Percentiles rank a stretch among this genome's conserved stretches.
These are phyloP conservation scores for Enteromius mattozi DNA, from an alignment of 2,797 vertebrate species.

Conservation along the genomic window DNA sequence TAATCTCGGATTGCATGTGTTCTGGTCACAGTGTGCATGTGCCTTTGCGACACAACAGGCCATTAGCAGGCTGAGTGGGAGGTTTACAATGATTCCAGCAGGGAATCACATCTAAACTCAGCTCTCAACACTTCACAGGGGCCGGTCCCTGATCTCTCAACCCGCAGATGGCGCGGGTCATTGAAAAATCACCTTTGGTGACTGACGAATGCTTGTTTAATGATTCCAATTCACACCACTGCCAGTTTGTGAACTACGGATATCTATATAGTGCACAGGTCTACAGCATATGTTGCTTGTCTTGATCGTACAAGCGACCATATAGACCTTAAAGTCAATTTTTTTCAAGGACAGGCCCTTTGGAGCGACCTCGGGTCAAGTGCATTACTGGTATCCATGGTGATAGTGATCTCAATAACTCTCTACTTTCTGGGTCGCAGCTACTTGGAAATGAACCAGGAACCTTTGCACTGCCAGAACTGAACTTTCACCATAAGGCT, in stretches of 20 bases:
- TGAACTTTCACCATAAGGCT: constrained; percentile 21
- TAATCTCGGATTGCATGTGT: constrained; percentile 63
- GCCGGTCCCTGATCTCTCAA: constrained; percentile 45
- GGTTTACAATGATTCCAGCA: constrained; percentile 67
- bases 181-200: constrained; percentile 37
- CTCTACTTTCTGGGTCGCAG: constrained; percentile 1
- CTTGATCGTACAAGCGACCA: neutral
- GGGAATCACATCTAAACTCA: constrained; percentile 46
- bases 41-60: constrained; percentile 55
- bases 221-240: constrained; percentile 34
- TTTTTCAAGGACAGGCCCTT: neutral
- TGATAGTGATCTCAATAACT: constrained; percentile 14
- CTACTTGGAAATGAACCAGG: constrained; percentile 25
- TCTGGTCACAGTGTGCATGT: constrained; percentile 44
- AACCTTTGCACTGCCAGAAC: constrained; percentile 19
- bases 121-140: constrained; percentile 50
- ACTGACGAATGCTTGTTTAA: constrained; percentile 5
- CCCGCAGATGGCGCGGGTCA: constrained; percentile 43
- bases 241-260: constrained; percentile 8
- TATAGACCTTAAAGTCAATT: constrained; percentile 1
- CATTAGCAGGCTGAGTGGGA: constrained; percentile 60
- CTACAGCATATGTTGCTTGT: neutral
- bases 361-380: constrained; percentile 16
- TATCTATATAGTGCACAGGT: constrained; percentile 5
- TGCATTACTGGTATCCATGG: constrained; percentile 32